Evolutionary conservation across 2,797 vertebrate genomes (phyloP).

Genomic region (Selene dorsalis): DNA sequence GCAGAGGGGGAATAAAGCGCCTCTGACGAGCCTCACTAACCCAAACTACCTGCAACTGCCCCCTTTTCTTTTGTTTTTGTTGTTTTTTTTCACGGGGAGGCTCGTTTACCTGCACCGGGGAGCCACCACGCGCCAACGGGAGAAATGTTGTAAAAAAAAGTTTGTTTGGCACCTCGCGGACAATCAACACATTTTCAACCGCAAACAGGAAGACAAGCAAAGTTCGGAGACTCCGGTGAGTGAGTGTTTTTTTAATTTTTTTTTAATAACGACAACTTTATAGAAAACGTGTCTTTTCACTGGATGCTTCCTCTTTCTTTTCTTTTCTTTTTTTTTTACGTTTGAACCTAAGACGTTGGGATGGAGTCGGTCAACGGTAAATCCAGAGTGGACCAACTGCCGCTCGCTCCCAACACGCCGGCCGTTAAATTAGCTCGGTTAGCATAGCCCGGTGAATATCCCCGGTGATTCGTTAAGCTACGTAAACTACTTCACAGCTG

Average conservation of each 20-base stretch:
- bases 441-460: constrained; percentile 23
- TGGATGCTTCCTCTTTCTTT: background rate
- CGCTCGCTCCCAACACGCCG: constrained; percentile 6
- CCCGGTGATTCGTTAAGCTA: background rate
- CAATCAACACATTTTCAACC: background rate
- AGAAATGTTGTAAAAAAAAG: constrained; percentile 53
- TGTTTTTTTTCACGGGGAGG: background rate
- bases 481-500: background rate
- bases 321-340: background rate
- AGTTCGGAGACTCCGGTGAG: constrained; percentile 67
- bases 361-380: background rate
- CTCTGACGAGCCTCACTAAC: background rate
- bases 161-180: constrained; percentile 25
- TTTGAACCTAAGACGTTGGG: background rate
- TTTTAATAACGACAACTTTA: too few relatives aligned
- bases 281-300: too few relatives aligned
- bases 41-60: background rate
- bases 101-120: background rate
- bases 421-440: constrained; percentile 39
- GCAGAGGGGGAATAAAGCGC: background rate
- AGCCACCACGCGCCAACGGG: background rate
- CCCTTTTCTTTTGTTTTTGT: background rate
- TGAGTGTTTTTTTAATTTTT: constrained; percentile 19
- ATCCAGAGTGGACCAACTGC: background rate
- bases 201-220: constrained; percentile 12